phyloP scores from a whole-genome alignment of 92 coral and sea anemone genomes.

The Pocillopora meandrina region DNA sequence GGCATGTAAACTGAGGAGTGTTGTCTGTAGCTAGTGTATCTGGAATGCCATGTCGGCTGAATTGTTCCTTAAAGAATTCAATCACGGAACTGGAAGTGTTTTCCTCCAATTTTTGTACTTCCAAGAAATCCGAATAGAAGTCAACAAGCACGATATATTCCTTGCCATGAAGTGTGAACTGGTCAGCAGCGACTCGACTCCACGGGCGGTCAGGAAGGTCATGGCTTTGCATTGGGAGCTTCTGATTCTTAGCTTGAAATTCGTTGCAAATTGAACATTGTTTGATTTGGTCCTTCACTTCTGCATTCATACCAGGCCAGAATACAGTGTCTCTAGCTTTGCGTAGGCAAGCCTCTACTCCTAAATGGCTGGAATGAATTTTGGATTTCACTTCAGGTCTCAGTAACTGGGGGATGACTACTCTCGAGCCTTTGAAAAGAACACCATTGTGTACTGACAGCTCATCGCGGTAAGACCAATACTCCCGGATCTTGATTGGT shows the following conservation, averaged over 20 bases:
- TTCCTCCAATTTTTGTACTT: slow-evolving; percentile 17
- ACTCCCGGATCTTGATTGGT: slow-evolving; percentile 34
- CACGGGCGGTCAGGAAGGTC: slow-evolving; percentile 50
- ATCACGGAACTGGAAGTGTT: slow-evolving; percentile 31
- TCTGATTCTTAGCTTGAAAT: slow-evolving; percentile 32
- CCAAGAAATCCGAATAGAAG: slow-evolving; percentile 26
- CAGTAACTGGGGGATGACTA: slow-evolving; percentile 34
- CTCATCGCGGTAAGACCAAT: slow-evolving; percentile 44
- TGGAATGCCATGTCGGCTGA: slow-evolving; percentile 45
- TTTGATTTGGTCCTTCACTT: too few species aligned
- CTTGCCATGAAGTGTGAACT: slow-evolving; percentile 15
- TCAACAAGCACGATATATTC: slow-evolving; percentile 15
- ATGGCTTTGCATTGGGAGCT: slow-evolving; percentile 34
- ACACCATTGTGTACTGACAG: slow-evolving; percentile 37
- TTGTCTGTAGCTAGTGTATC: slow-evolving; percentile 39
- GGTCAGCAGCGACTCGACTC: slow-evolving; percentile 47
- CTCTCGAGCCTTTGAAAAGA: slow-evolving; percentile 26
- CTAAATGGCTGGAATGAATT: slow-evolving; percentile 49
- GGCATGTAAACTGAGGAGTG: slow-evolving; percentile 37
- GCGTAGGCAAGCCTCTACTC: slow-evolving; percentile 54
- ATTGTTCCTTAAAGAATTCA: slow-evolving; percentile 37
- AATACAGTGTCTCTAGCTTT: slow-evolving; percentile 55
- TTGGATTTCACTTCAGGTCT: slow-evolving; percentile 32
- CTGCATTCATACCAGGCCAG: slow-evolving; percentile 68
- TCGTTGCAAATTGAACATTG: too few species aligned